phyloP scores from a whole-genome alignment of 2,113 vertebrate species.

The Indri indri region DNA sequence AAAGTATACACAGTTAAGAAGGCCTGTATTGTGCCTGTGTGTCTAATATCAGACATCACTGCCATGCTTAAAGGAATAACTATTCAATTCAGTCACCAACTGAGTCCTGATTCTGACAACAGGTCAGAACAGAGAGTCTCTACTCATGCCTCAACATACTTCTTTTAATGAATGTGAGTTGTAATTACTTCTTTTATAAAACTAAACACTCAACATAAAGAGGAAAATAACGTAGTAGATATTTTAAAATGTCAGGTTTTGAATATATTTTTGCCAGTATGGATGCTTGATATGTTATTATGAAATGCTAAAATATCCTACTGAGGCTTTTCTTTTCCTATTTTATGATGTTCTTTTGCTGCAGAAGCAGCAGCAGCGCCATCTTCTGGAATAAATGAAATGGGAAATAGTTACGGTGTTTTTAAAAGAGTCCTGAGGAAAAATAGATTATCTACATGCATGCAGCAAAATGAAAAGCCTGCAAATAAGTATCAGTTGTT shows the following conservation, averaged over 20 bases:
- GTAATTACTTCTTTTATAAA: conserved; percentile 57
- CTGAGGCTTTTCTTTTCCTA: neutral
- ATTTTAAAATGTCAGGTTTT: conserved; percentile 64
- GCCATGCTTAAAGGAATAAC: neutral
- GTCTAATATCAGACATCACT: neutral
- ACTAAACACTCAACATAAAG: conserved; percentile 36
- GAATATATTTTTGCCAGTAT: conserved; percentile 60
- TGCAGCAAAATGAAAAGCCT: neutral
- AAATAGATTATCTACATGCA: neutral
- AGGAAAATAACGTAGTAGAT: conserved; percentile 48
- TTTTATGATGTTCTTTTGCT: neutral
- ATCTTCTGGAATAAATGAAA: conserved; percentile 48
- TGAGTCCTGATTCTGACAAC: neutral
- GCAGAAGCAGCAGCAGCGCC: conserved; percentile 46
- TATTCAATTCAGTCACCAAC: neutral
- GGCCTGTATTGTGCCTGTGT: neutral
- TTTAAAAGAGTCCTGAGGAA: conserved; percentile 7
- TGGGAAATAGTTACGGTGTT: neutral
- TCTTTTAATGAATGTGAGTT: conserved; percentile 45
- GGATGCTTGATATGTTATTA: conserved; percentile 47
- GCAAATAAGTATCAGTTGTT: conserved; percentile 32
- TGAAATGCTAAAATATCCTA: conserved; percentile 62
- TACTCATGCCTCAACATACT: neutral
- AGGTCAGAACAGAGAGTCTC: neutral
- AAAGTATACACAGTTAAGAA: conserved; percentile 9